Evolutionary conservation across 2,888 invertebrate genomes (phyloP).

Genomic region (Polydesmus complanatus): DNA sequence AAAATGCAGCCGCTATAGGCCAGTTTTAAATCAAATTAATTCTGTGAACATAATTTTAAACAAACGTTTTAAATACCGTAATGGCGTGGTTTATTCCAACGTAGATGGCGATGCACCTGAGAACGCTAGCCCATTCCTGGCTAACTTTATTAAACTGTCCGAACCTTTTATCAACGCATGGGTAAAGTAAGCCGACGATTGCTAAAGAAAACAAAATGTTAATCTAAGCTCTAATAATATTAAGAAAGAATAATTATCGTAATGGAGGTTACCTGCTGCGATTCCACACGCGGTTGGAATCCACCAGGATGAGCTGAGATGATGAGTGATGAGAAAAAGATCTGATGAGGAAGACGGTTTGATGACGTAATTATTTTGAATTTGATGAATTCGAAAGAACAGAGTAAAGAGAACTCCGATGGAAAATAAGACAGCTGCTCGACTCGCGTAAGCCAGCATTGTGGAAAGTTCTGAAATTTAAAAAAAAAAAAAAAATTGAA

Average conservation of each 20-base stretch:
- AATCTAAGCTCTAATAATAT: background rate
- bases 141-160: conserved; percentile 23
- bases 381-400: conserved; percentile 32
- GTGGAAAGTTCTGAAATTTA: no score
- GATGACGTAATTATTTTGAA: conserved; percentile 28
- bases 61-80: conserved; percentile 28
- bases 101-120: conserved; percentile 36
- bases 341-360: conserved; percentile 25
- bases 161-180: conserved; percentile 30
- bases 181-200: conserved; percentile 33
- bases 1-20: conserved; percentile 32
- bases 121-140: conserved; percentile 36
- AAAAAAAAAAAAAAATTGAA: no score
- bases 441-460: conserved; percentile 9
- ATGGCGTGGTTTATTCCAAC: conserved; percentile 37
- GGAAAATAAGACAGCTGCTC: conserved; percentile 26
- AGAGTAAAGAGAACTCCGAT: conserved; percentile 33
- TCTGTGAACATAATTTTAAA: background rate
- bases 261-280: conserved; percentile 33
- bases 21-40: conserved; percentile 1
- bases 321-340: conserved; percentile 20
- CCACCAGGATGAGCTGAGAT: conserved; percentile 34
- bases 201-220: conserved; percentile 25
- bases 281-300: conserved; percentile 32
- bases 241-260: conserved; percentile 2